Conservation (phyloP, 2,797 vertebrate genomes). For the Lepidocolaptes lacrymiger region DNA sequence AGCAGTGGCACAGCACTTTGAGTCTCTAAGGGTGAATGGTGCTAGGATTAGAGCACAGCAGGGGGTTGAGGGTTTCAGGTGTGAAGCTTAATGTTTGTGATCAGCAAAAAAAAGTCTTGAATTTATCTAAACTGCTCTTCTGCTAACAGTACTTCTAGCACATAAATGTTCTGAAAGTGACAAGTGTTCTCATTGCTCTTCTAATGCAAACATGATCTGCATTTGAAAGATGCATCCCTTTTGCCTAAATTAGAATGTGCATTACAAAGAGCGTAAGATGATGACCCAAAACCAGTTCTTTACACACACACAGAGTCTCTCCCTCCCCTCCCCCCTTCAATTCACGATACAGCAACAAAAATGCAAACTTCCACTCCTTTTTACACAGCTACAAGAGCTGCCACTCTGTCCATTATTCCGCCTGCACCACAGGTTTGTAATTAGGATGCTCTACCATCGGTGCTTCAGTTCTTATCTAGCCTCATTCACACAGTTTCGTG, state of each 20-base stretch:
- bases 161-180: slow-evolving; percentile 87
- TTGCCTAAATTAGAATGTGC: slow-evolving; percentile 83
- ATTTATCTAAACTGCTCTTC: slow-evolving; percentile 90
- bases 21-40: slow-evolving; percentile 88
- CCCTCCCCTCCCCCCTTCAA: not conserved
- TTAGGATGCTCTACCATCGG: slow-evolving; percentile 52
- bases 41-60: slow-evolving; percentile 87
- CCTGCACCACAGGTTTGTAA: slow-evolving; percentile 42
- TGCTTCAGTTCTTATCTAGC: slow-evolving; percentile 28
- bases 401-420: slow-evolving; percentile 11
- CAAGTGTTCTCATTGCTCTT: slow-evolving; percentile 86
- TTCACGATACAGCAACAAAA: slow-evolving; percentile 32
- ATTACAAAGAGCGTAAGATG: slow-evolving; percentile 80
- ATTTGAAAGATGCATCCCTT: slow-evolving; percentile 84
- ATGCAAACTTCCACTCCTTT: slow-evolving; percentile 51
- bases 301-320: not conserved
- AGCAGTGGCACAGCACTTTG: slow-evolving; percentile 83
- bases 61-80: slow-evolving; percentile 88
- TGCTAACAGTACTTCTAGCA: slow-evolving; percentile 88
- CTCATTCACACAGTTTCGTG: slow-evolving; percentile 18
- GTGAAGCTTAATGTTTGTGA: slow-evolving; percentile 89
- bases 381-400: slow-evolving; percentile 38
- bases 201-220: slow-evolving; percentile 87
- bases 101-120: slow-evolving; percentile 87
- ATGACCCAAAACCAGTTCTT: slow-evolving; percentile 77